Evolutionary conservation across 2,113 vertebrate genomes (phyloP).

Genomic region (Climacteris rufus): DNA sequence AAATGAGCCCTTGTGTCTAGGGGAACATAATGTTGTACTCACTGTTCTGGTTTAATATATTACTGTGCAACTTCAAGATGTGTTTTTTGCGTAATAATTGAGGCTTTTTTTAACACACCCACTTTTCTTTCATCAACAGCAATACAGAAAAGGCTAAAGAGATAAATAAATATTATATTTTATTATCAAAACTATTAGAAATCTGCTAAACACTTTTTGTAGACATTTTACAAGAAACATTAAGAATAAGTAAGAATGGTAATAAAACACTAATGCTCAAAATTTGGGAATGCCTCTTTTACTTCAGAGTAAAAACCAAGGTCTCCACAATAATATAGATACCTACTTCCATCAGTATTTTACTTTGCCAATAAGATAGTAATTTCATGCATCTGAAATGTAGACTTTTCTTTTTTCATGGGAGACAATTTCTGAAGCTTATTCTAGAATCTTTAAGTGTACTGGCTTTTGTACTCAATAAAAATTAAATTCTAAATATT

Average conservation of each 20-base stretch:
- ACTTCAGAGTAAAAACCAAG: background rate
- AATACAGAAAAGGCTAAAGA: background rate
- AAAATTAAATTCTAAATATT: background rate
- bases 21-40: constrained; percentile 54
- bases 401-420: background rate
- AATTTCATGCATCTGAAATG: background rate
- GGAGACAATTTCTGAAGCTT: background rate
- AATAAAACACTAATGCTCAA: background rate
- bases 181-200: background rate
- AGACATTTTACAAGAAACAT: background rate
- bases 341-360: background rate
- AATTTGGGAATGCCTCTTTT: background rate
- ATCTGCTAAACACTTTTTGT: background rate
- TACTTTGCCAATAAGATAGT: background rate
- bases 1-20: constrained; percentile 41
- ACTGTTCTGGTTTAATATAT: constrained; percentile 46
- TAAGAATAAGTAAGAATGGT: background rate
- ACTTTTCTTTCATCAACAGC: background rate
- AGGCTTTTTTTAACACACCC: background rate
- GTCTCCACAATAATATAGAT: background rate
- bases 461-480: background rate
- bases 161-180: background rate
- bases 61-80: constrained; percentile 40
- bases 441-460: background rate
- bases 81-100: constrained; percentile 52